phyloP scores from a whole-genome alignment of 2,797 vertebrate species.

The Taeniopygia guttata region DNA sequence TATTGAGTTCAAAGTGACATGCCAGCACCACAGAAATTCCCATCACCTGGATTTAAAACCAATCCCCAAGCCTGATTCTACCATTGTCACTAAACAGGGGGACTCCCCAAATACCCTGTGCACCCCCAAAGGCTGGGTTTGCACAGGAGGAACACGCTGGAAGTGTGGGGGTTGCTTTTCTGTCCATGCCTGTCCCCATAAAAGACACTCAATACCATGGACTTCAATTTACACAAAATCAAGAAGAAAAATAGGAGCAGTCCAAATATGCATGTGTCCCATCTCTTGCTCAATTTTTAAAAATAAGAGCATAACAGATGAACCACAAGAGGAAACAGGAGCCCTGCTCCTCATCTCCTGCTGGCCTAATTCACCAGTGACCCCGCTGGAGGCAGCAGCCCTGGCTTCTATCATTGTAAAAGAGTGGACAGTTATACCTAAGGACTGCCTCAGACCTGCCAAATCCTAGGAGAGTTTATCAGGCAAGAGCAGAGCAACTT shows the following conservation, averaged over 20 bases:
- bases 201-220: not conserved
- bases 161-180: not conserved
- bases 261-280: not conserved
- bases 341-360: not conserved
- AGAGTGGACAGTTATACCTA: not conserved
- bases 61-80: not conserved
- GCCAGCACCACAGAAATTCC: not conserved
- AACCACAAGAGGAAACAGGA: not conserved
- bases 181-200: not conserved
- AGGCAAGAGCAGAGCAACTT: not conserved
- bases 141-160: not conserved
- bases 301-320: not conserved
- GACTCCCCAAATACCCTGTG: not conserved
- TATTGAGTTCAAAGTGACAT: not conserved
- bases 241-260: not conserved
- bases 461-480: conserved; percentile 3
- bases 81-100: not conserved
- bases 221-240: not conserved
- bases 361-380: not conserved
- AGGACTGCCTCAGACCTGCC: not conserved
- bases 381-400: not conserved
- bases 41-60: not conserved
- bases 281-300: not conserved
- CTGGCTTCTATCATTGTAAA: not conserved
- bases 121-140: not conserved